Evolutionary conservation across 2,113 vertebrate species (phyloP).

Genomic region (Phaetusa simplex): DNA sequence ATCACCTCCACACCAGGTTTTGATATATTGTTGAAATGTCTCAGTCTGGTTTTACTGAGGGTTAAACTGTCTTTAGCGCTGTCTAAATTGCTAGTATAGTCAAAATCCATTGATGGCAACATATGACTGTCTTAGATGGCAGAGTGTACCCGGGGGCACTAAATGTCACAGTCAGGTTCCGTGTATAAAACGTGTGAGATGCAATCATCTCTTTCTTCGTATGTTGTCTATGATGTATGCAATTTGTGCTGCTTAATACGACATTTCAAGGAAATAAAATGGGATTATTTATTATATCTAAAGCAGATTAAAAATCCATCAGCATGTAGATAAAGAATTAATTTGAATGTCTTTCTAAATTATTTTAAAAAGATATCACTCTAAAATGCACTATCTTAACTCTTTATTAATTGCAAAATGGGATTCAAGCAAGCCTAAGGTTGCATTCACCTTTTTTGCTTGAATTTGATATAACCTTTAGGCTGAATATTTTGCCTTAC

Average conservation of each 20-base stretch:
- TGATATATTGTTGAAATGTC: background rate
- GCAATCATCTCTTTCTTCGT: background rate
- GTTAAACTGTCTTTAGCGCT: background rate
- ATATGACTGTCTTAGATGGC: background rate
- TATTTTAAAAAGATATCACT: background rate
- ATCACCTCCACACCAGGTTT: background rate
- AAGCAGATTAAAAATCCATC: background rate
- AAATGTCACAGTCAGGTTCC: background rate
- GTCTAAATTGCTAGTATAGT: background rate
- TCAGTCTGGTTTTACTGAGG: background rate
- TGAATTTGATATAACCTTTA: background rate
- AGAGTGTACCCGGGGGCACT: background rate
- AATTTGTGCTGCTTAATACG: background rate
- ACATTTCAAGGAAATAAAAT: background rate
- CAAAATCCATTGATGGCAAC: background rate
- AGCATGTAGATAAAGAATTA: background rate
- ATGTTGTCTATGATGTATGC: background rate
- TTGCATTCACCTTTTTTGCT: background rate
- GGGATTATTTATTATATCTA: background rate
- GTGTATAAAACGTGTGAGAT: background rate
- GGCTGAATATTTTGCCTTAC: background rate
- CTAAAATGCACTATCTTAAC: background rate
- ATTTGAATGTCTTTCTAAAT: background rate
- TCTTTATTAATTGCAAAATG: background rate
- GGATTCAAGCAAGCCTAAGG: background rate